phyloP scores from a whole-genome alignment of 2,797 vertebrate genomes.

The Tangara arthus region DNA sequence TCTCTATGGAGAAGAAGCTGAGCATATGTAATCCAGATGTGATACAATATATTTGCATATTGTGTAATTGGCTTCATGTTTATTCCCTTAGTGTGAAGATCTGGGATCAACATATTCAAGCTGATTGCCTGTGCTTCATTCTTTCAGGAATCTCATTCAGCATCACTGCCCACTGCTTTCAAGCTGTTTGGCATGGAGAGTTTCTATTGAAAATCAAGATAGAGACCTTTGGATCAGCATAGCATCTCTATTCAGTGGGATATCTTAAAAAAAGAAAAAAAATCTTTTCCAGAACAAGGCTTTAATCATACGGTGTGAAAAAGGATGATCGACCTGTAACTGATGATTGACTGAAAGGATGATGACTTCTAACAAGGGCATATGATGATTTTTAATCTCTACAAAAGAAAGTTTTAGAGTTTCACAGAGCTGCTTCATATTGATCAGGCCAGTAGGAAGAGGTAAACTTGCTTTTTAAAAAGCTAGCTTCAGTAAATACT shows the following conservation, averaged over 20 bases:
- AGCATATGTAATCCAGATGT: neutral
- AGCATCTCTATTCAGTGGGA: neutral
- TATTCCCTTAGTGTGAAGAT: neutral
- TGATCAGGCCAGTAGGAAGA: neutral
- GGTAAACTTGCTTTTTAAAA: neutral
- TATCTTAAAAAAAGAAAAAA: neutral
- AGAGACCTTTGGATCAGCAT: neutral
- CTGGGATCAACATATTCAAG: neutral
- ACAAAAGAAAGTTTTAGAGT: neutral
- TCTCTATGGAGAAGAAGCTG: neutral
- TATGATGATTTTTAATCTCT: neutral
- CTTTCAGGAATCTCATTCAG: neutral
- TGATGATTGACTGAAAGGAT: neutral
- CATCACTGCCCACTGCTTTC: neutral
- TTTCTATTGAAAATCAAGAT: conserved; percentile 24
- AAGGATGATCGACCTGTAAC: neutral
- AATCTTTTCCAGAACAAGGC: neutral
- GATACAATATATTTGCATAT: neutral
- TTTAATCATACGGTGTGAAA: neutral
- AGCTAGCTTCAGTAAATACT: neutral
- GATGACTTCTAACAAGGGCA: neutral
- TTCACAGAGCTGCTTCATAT: neutral
- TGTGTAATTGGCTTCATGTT: neutral
- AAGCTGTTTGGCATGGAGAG: neutral
- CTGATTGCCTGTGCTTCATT: neutral